Conservation (phyloP, 1,140 invertebrate species). For the Bombus haemorrhoidalis region DNA sequence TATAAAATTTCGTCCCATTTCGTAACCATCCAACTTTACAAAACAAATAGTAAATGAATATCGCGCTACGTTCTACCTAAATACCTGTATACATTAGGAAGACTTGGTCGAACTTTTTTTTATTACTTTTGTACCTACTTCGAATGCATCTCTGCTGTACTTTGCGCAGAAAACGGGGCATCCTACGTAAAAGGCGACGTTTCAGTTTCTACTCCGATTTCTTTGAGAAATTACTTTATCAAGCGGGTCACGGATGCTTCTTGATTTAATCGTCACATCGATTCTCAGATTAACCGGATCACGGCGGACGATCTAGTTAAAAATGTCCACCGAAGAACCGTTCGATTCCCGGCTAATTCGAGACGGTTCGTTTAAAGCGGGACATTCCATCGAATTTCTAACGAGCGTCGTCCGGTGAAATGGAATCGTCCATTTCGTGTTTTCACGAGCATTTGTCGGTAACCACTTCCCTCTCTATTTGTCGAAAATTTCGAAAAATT, state of each 20-base stretch:
- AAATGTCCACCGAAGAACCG: neutral
- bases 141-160: too few relatives aligned
- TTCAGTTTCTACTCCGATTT: neutral
- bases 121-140: too few relatives aligned
- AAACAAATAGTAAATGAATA: too few relatives aligned
- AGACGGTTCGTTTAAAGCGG: neutral
- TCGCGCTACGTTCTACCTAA: too few relatives aligned
- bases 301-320: neutral
- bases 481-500: neutral
- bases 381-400: neutral
- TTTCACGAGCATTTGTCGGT: neutral
- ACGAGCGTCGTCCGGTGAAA: neutral
- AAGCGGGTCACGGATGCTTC: neutral
- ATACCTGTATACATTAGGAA: too few relatives aligned
- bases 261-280: slow-evolving; percentile 13
- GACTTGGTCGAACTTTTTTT: too few relatives aligned
- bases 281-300: slow-evolving; percentile 4
- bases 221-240: neutral
- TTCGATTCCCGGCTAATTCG: neutral
- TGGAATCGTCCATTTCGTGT: slow-evolving; percentile 8
- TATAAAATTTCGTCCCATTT: too few relatives aligned
- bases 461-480: neutral
- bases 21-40: too few relatives aligned
- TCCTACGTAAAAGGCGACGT: too few relatives aligned
- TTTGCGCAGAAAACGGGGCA: too few relatives aligned